These are phyloP conservation scores for Acrossocheilus fasciatus DNA, from an alignment of 2,797 vertebrate species.

Conservation along the genomic window DNA sequence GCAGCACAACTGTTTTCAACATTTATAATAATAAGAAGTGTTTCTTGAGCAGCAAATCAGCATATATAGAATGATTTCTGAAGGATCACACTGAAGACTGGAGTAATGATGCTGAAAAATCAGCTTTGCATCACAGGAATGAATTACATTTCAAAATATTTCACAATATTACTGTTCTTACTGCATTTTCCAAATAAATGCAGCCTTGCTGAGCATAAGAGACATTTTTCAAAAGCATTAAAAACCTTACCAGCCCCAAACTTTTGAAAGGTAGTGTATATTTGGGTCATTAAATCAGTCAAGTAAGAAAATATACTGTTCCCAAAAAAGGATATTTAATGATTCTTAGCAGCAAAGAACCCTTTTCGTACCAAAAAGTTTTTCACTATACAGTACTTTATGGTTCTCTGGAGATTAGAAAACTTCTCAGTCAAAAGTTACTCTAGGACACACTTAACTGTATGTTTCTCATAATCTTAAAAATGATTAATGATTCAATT, in stretches of 20 bases:
- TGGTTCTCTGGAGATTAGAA: background rate
- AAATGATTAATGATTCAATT: background rate
- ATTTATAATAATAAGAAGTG: background rate
- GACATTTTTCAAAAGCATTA: background rate
- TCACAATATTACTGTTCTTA: background rate
- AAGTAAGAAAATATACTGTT: background rate
- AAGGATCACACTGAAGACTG: background rate
- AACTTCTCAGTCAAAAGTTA: conserved; percentile 6
- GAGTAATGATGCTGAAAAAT: background rate
- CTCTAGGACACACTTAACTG: background rate
- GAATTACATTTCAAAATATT: background rate
- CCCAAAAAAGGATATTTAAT: background rate
- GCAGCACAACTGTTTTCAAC: background rate
- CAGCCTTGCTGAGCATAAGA: background rate
- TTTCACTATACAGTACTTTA: background rate
- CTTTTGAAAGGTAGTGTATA: background rate
- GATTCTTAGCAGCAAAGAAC: background rate
- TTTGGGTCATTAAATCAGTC: background rate
- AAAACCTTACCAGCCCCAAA: background rate
- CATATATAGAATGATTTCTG: background rate
- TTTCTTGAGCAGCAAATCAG: background rate
- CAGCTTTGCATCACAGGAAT: background rate
- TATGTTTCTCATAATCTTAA: background rate
- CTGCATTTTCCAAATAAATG: background rate
- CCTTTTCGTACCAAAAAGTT: background rate